Conservation (phyloP, 2,888 invertebrate genomes). For the Tetranychus piercei region DNA sequence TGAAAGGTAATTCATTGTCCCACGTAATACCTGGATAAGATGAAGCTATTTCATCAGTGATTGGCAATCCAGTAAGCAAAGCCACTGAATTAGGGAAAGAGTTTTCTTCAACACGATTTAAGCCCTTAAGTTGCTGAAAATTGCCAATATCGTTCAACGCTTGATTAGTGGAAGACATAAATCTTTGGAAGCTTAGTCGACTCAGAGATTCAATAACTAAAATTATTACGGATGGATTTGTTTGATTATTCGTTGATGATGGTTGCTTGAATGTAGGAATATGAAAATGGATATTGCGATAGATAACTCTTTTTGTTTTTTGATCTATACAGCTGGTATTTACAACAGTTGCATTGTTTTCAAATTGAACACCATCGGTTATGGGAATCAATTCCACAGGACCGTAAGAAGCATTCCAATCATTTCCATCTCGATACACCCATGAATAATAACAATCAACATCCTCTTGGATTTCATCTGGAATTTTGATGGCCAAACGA, state of each 20-base stretch:
- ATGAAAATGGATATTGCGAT: neutral
- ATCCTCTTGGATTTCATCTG: neutral
- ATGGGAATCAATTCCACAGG: neutral
- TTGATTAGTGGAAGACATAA: conserved; percentile 52
- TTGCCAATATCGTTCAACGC: conserved; percentile 42
- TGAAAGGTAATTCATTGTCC: conserved; percentile 38
- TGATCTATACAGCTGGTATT: neutral
- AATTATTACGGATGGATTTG: conserved; percentile 41
- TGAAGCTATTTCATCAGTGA: neutral
- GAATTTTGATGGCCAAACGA: neutral
- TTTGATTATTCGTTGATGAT: neutral
- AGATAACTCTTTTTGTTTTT: neutral
- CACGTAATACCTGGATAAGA: neutral
- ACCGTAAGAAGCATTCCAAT: neutral
- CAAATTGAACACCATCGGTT: neutral
- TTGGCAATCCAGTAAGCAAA: conserved; percentile 45
- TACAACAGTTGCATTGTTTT: neutral
- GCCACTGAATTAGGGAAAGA: conserved; percentile 77
- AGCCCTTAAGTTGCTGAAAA: conserved; percentile 61
- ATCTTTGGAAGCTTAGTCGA: conserved; percentile 60
- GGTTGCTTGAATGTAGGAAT: neutral
- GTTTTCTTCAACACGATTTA: conserved; percentile 83
- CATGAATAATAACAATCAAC: neutral
- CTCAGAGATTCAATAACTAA: conserved; percentile 71
- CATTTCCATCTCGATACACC: neutral